Evolutionary conservation across 2,113 vertebrate species (phyloP).

Genomic region (Atractosteus spatula): DNA sequence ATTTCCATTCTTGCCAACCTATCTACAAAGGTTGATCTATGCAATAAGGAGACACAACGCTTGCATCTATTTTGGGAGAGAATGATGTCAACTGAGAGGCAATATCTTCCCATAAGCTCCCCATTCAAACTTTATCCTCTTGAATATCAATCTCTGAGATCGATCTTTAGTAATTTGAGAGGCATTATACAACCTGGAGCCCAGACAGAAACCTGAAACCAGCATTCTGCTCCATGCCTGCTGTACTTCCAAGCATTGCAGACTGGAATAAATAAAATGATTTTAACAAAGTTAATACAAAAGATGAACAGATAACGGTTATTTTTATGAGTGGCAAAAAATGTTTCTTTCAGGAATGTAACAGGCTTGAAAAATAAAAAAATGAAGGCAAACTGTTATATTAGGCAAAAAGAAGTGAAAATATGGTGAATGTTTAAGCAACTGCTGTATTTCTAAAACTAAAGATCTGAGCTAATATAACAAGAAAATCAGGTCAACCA

Average conservation of each 20-base stretch:
- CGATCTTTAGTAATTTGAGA: constrained; percentile 36
- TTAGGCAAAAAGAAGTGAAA: no score
- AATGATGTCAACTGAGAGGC: constrained; percentile 26
- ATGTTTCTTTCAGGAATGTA: no score
- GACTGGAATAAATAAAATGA: constrained; percentile 28
- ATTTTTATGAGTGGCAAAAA: constrained; percentile 7
- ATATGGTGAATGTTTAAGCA: no score
- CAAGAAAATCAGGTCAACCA: no score
- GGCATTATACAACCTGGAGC: constrained; percentile 20
- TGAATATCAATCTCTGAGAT: constrained; percentile 36
- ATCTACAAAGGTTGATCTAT: no score
- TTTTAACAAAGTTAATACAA: constrained; percentile 24
- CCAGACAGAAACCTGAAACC: constrained; percentile 28
- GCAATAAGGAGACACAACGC: background rate
- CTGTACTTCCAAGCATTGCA: background rate
- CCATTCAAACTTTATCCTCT: constrained; percentile 22
- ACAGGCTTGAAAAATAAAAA: no score
- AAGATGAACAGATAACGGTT: constrained; percentile 39
- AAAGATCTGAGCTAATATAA: no score
- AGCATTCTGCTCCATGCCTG: constrained; percentile 9
- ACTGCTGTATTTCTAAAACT: no score
- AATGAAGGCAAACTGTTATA: no score
- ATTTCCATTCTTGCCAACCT: no score
- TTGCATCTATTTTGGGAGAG: constrained; percentile 36
- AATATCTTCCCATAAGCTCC: constrained; percentile 29